Evolutionary conservation across 92 coral and sea anemone species (phyloP).

Genomic region (Palythoa heliodiscus): DNA sequence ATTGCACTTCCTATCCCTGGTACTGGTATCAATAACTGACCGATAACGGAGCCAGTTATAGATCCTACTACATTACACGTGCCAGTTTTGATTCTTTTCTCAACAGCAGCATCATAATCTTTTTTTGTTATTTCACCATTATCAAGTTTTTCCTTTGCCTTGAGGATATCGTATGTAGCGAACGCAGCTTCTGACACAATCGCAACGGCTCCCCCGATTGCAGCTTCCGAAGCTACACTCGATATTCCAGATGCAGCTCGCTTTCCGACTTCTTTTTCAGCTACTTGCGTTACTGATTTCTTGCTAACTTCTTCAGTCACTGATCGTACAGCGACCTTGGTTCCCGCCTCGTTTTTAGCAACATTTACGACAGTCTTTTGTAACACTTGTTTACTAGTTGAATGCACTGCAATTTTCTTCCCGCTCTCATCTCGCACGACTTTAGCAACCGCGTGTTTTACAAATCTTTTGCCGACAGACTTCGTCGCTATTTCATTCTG

Average conservation of each 20-base stretch:
- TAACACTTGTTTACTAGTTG: constrained; percentile 8
- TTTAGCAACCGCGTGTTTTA: constrained; percentile 2
- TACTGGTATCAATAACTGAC: constrained; percentile 40
- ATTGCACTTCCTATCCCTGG: constrained; percentile 24
- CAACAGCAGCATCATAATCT: not conserved
- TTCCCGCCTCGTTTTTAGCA: not conserved
- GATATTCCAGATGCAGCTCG: not conserved
- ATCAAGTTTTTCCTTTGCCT: not conserved
- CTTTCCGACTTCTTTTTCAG: constrained; percentile 26
- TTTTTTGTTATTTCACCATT: not conserved
- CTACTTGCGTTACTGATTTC: not conserved
- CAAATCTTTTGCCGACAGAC: not conserved
- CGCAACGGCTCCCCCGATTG: constrained; percentile 11
- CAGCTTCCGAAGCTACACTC: not conserved
- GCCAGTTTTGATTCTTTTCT: constrained; percentile 34
- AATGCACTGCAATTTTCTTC: constrained; percentile 1
- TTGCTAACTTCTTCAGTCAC: not conserved
- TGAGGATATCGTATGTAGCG: constrained; percentile 14
- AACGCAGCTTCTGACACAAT: constrained; percentile 1
- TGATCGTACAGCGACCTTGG: not conserved
- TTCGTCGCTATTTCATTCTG: not conserved
- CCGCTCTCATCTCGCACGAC: constrained; percentile 14
- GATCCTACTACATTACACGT: constrained; percentile 24
- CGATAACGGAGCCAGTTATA: constrained; percentile 20
- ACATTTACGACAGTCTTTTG: not conserved